Evolutionary conservation across 2,113 vertebrate genomes (phyloP).

Genomic region (Rhodinocichla rosea): DNA sequence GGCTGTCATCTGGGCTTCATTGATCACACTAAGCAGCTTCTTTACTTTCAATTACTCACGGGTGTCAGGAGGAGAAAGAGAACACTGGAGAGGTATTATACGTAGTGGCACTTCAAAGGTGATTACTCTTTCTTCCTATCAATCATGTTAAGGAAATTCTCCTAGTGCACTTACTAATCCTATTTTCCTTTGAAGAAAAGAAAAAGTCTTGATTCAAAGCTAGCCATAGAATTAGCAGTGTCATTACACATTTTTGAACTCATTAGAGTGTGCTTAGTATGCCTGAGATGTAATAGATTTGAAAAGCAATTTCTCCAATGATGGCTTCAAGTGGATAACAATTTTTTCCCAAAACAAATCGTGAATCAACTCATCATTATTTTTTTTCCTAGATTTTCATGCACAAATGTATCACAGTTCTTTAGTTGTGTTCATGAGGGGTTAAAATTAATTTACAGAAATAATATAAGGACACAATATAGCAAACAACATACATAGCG

Average conservation of each 20-base stretch:
- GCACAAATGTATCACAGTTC: neutral
- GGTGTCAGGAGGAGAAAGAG: conserved; percentile 71
- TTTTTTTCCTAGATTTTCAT: neutral
- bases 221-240: conserved; percentile 63
- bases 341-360: conserved; percentile 59
- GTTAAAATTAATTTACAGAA: neutral
- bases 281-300: conserved; percentile 32
- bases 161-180: conserved; percentile 70
- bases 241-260: conserved; percentile 67
- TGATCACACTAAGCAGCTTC: conserved; percentile 71
- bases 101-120: conserved; percentile 75
- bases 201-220: conserved; percentile 60
- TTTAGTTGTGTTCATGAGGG: neutral
- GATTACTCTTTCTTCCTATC: conserved; percentile 77
- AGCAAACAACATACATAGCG: neutral
- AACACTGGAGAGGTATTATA: conserved; percentile 69
- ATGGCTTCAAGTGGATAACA: conserved; percentile 29
- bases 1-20: conserved; percentile 66
- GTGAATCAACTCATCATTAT: neutral
- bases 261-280: conserved; percentile 57
- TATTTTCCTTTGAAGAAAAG: conserved; percentile 73
- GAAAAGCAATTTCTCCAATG: conserved; percentile 63
- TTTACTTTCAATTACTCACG: conserved; percentile 72
- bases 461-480: neutral
- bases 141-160: conserved; percentile 78